Evolutionary conservation across 1,140 invertebrate genomes (phyloP).

Genomic region (Caerostris extrusa): DNA sequence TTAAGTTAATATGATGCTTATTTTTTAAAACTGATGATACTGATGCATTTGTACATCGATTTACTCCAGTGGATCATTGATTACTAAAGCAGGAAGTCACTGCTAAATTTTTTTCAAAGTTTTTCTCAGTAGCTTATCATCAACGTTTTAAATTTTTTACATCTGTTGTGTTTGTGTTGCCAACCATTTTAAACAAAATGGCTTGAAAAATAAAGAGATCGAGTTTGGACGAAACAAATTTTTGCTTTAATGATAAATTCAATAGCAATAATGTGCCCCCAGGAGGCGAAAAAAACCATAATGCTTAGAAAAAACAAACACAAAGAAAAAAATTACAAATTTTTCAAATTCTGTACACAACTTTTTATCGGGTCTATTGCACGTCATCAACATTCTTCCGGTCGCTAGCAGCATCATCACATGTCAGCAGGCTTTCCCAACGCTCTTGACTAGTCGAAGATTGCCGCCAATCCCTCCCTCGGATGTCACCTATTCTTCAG

Average conservation of each 20-base stretch:
- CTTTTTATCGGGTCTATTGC: constrained; percentile 64
- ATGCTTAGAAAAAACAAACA: constrained; percentile 67
- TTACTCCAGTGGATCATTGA: too few relatives aligned
- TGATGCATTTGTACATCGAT: too few relatives aligned
- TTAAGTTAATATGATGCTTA: too few relatives aligned
- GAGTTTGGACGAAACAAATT: constrained; percentile 53
- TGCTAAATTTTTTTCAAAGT: too few relatives aligned
- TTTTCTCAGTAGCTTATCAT: background rate
- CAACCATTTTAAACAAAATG: background rate
- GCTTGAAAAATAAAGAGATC: background rate
- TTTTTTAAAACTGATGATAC: too few relatives aligned
- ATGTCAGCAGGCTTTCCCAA: constrained; percentile 1
- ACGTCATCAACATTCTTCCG: constrained; percentile 46
- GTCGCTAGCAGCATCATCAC: constrained; percentile 11
- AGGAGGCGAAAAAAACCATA: constrained; percentile 33
- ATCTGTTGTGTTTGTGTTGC: background rate
- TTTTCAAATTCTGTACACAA: constrained; percentile 66
- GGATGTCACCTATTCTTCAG: background rate
- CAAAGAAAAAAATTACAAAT: constrained; percentile 70
- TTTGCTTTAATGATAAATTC: constrained; percentile 69
- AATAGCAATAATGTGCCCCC: constrained; percentile 68
- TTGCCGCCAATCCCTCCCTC: constrained; percentile 51
- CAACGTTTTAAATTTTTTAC: background rate
- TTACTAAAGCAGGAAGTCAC: too few relatives aligned
- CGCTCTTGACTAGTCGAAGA: constrained; percentile 70